Conservation (phyloP, 2,797 vertebrate species). For the Tokudaia tokunoshimensis region DNA sequence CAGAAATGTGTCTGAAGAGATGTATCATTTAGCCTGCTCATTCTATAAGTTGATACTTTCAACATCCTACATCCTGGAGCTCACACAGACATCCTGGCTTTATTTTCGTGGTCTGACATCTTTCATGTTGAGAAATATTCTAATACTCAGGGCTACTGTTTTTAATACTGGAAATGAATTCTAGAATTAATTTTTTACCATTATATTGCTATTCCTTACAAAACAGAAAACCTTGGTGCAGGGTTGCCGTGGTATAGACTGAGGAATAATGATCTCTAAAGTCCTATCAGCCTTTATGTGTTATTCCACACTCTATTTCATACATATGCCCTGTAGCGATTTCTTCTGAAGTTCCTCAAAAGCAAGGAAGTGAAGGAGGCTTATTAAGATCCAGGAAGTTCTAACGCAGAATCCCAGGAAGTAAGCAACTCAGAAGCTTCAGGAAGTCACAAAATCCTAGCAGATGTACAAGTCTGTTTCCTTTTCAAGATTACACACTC, state of each 20-base stretch:
- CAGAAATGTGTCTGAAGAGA: background rate
- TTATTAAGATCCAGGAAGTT: background rate
- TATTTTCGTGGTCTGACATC: conserved; percentile 18
- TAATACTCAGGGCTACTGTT: background rate
- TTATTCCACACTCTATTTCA: background rate
- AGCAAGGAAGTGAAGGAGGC: background rate
- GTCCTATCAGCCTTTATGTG: background rate
- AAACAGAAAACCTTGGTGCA: conserved; percentile 7
- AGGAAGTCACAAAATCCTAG: background rate
- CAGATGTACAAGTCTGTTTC: background rate
- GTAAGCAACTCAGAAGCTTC: background rate
- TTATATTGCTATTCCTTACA: background rate
- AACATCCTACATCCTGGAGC: background rate
- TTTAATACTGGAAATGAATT: conserved; percentile 15
- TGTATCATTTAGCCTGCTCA: background rate
- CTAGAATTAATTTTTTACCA: background rate
- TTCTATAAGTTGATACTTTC: background rate
- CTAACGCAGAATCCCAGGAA: background rate
- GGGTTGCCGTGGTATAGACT: background rate
- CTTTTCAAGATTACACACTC: background rate
- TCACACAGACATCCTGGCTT: background rate
- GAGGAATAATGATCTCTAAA: conserved; percentile 35
- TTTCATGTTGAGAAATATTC: background rate
- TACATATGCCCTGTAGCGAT: background rate
- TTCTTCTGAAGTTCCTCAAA: background rate